phyloP scores from a whole-genome alignment of 35 echinoderm and acorn worm species.

The Diadema setosum region DNA sequence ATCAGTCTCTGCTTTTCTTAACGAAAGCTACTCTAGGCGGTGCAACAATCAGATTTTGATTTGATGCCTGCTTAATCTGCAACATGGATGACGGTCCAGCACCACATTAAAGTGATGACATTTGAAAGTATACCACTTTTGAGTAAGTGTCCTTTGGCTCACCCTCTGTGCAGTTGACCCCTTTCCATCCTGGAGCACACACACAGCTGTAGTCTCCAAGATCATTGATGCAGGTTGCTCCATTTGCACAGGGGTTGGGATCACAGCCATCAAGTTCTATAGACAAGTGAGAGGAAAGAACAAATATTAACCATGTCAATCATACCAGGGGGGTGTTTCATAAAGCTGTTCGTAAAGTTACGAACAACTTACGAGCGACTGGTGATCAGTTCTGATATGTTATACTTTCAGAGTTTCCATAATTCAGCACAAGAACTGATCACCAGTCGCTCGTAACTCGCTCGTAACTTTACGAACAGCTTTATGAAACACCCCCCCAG shows the following conservation, averaged over 20 bases:
- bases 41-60: neutral
- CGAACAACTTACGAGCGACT: too few species aligned
- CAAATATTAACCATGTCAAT: too few species aligned
- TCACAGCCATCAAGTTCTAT: slow-evolving; percentile 49
- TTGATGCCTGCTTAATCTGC: neutral
- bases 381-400: too few species aligned
- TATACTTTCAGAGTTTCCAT: too few species aligned
- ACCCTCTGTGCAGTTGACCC: slow-evolving; percentile 61
- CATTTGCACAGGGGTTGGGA: slow-evolving; percentile 73
- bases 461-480: too few species aligned
- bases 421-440: too few species aligned
- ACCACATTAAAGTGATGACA: neutral
- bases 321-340: too few species aligned
- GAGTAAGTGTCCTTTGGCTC: neutral
- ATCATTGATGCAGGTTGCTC: slow-evolving; percentile 33
- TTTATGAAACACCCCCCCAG: too few species aligned
- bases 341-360: too few species aligned
- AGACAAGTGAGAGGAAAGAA: neutral
- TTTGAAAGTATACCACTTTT: neutral
- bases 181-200: slow-evolving; percentile 45
- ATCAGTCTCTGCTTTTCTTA: too few species aligned
- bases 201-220: slow-evolving; percentile 35
- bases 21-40: neutral
- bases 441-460: too few species aligned
- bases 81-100: neutral